Evolutionary conservation across 2,888 invertebrate genomes (phyloP), one percentile per base, ranked within the genome.

Genomic region (Aplocera efformata): DNA sequence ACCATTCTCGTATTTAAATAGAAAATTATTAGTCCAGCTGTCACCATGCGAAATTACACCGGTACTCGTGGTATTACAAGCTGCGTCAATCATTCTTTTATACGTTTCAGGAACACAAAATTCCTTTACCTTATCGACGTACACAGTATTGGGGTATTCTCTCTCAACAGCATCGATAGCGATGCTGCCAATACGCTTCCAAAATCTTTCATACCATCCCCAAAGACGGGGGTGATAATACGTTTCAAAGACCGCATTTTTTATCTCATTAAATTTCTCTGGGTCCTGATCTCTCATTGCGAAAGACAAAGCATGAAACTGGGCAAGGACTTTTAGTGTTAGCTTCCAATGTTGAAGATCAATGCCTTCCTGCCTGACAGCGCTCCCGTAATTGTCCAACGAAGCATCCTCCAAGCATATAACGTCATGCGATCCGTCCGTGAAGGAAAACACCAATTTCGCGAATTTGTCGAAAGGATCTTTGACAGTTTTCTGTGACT

Each of bases 21-120:
- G 66, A 53, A 94, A 94, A 64, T 94, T 94, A n/a, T 92, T 93
- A 0, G 91, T 90, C 94, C 94, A 94, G 24, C 91, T 90, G 63
- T 94, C 94, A 0, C 94, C 94, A 42, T 94, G 94, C 0, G 90
- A 90, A 17, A 94, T 89, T 0, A 92, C 91, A 0, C 90, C 85
- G n/a, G 88, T 74, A 10, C 77, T 75, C 9, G 63, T 59, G 1
- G 76, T 72, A 0, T 66, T 53, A 0, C 79, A 63, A 0, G 79
- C 82, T 0, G 90, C 83, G 7, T 74, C 68, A 1, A 84, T 70
- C 72, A 90, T 73, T 31, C 85, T 88, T 35, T 86, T 79, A 28
- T 90, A 90, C 0, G 89, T 67, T 17, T 89, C 88, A 0, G 90
- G 89, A 0, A 85, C 74, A 3, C 88, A 73, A 40, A 91, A 91